Evolutionary conservation across 2,113 vertebrate genomes (phyloP).

Genomic region (Macquaria australasica): DNA sequence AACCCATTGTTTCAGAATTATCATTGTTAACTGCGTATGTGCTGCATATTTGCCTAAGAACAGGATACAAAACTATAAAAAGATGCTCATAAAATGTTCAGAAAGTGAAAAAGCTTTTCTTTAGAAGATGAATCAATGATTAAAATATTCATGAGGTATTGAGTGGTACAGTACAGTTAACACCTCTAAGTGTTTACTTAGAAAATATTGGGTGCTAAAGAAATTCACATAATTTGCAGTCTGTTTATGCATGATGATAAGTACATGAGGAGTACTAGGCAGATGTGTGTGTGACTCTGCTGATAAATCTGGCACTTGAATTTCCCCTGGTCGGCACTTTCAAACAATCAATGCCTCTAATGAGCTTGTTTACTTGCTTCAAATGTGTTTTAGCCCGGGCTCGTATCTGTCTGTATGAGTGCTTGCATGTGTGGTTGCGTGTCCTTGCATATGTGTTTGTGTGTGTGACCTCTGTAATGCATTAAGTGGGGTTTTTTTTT

Average conservation of each 20-base stretch:
- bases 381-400: slow-evolving; percentile 48
- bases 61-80: neutral
- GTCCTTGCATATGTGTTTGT: slow-evolving; percentile 34
- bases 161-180: slow-evolving; percentile 29
- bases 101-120: slow-evolving; percentile 12
- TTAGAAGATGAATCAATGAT: slow-evolving; percentile 7
- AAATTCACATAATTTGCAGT: slow-evolving; percentile 17
- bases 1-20: neutral
- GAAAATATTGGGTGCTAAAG: slow-evolving; percentile 24
- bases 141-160: slow-evolving; percentile 56
- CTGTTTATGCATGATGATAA: slow-evolving; percentile 33
- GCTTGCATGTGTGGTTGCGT: slow-evolving; percentile 37
- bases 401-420: slow-evolving; percentile 45
- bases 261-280: slow-evolving; percentile 30
- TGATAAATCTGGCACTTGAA: slow-evolving; percentile 55
- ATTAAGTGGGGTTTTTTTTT: slow-evolving; percentile 26
- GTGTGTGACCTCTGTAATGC: slow-evolving; percentile 38
- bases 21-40: neutral
- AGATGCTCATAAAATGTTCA: neutral
- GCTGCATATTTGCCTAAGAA: neutral
- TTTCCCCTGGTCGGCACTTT: slow-evolving; percentile 64
- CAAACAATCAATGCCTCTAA: slow-evolving; percentile 71
- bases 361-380: slow-evolving; percentile 75
- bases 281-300: slow-evolving; percentile 61
- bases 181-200: slow-evolving; percentile 27